phyloP scores from a whole-genome alignment of 2,113 vertebrate species.

The Ginglymostoma cirratum region DNA sequence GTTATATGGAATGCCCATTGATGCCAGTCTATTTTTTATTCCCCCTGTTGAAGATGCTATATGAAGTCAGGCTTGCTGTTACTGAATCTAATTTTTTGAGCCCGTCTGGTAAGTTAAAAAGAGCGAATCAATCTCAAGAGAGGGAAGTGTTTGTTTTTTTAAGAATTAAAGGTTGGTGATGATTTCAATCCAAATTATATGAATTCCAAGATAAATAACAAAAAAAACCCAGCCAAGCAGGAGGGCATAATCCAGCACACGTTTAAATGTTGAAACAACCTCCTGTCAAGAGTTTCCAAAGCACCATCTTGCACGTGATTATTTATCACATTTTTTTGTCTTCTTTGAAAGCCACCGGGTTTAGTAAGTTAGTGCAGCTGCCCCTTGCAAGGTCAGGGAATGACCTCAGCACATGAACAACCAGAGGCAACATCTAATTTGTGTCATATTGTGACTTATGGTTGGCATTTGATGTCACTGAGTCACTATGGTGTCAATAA shows the following conservation, averaged over 20 bases:
- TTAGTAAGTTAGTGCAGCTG: too few species aligned
- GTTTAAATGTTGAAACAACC: not conserved
- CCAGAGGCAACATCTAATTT: not conserved
- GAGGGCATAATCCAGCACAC: not conserved
- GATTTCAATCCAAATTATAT: not conserved
- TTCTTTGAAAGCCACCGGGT: not conserved
- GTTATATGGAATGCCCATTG: not conserved
- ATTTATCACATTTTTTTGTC: not conserved
- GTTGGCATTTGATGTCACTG: not conserved
- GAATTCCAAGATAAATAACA: not conserved
- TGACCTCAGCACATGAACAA: not conserved
- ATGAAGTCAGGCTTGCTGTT: not conserved
- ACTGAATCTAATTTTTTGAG: not conserved
- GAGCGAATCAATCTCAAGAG: not conserved
- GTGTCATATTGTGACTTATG: not conserved
- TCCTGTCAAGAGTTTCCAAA: not conserved
- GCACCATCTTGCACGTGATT: not conserved
- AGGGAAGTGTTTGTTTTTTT: not conserved
- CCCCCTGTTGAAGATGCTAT: not conserved
- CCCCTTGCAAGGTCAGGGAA: not conserved
- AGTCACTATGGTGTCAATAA: not conserved
- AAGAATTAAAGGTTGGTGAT: not conserved
- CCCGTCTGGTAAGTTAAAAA: not conserved
- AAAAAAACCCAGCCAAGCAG: not conserved
- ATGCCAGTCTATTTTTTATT: not conserved